These are phyloP conservation scores for Habropoda laboriosa DNA, from an alignment of 1,140 invertebrate species.

Conservation along the genomic window DNA sequence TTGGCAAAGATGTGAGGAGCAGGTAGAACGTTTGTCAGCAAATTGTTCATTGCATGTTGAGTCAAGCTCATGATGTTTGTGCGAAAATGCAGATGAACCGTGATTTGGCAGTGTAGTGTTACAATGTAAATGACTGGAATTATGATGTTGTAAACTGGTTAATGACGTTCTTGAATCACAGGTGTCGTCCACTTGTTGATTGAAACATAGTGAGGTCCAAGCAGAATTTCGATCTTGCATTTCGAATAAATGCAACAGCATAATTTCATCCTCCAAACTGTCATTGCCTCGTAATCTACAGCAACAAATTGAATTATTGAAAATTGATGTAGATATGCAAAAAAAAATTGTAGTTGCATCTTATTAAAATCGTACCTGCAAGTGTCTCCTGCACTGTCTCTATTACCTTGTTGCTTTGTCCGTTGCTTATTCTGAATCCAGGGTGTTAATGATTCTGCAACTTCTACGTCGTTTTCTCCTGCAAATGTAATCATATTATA, in stretches of 20 bases:
- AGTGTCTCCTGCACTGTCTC: slow-evolving; percentile 62
- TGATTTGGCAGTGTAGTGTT: slow-evolving; percentile 43
- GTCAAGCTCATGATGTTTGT: slow-evolving; percentile 71
- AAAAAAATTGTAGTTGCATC: neutral
- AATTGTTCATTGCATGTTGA: slow-evolving; percentile 57
- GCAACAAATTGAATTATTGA: neutral
- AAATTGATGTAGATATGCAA: neutral
- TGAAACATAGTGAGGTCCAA: slow-evolving; percentile 72
- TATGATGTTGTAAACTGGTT: slow-evolving; percentile 63
- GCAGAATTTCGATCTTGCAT: slow-evolving; percentile 80
- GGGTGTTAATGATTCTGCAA: slow-evolving; percentile 83
- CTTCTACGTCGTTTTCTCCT: slow-evolving; percentile 89
- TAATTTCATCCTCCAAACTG: slow-evolving; percentile 81
- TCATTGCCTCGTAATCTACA: slow-evolving; percentile 66
- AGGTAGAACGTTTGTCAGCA: slow-evolving; percentile 62
- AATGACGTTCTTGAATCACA: slow-evolving; percentile 61
- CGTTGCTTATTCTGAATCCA: slow-evolving; percentile 76
- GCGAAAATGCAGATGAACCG: slow-evolving; percentile 55
- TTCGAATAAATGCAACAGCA: slow-evolving; percentile 82
- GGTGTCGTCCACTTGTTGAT: slow-evolving; percentile 69
- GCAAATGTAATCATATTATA: slow-evolving; percentile 61
- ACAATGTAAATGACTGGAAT: slow-evolving; percentile 64
- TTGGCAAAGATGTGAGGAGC: slow-evolving; percentile 57
- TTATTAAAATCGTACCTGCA: slow-evolving; percentile 61
- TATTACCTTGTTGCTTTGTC: slow-evolving; percentile 67